Evolutionary conservation across 1,140 invertebrate genomes (phyloP).

Genomic region (Drosophila burlai): DNA sequence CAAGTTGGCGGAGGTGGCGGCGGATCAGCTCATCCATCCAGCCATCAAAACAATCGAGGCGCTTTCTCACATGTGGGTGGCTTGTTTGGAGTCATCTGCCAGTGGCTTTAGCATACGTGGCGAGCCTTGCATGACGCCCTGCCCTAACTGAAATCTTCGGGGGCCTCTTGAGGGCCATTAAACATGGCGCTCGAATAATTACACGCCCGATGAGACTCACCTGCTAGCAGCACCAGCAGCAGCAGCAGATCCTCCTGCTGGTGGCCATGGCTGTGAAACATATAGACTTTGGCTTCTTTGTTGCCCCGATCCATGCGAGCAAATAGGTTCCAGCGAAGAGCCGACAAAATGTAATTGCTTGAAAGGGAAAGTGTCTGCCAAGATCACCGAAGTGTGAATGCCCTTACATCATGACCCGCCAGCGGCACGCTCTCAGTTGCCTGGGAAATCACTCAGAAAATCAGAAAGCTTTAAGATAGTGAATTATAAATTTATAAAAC

Average conservation of each 20-base stretch:
- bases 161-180: slow-evolving; percentile 40
- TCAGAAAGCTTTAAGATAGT: not conserved
- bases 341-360: slow-evolving; percentile 32
- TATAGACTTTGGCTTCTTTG: slow-evolving; percentile 22
- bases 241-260: slow-evolving; percentile 15
- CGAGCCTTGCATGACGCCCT: slow-evolving; percentile 48
- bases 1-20: slow-evolving; percentile 17
- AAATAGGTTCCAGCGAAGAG: slow-evolving; percentile 33
- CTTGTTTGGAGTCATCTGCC: slow-evolving; percentile 3
- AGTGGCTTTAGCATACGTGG: slow-evolving; percentile 21
- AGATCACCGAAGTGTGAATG: slow-evolving; percentile 52
- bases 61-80: slow-evolving; percentile 21
- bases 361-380: slow-evolving; percentile 40
- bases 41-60: slow-evolving; percentile 62
- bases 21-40: slow-evolving; percentile 22
- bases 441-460: slow-evolving; percentile 1
- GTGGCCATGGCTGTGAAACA: slow-evolving; percentile 46
- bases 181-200: slow-evolving; percentile 58
- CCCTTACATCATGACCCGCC: slow-evolving; percentile 39
- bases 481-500: not conserved
- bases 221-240: slow-evolving; percentile 11
- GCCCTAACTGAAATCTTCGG: slow-evolving; percentile 26
- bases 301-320: slow-evolving; percentile 30
- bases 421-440: not conserved
- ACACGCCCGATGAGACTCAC: slow-evolving; percentile 50